phyloP scores from a whole-genome alignment of 2,113 vertebrate species.

The Solea senegalensis region DNA sequence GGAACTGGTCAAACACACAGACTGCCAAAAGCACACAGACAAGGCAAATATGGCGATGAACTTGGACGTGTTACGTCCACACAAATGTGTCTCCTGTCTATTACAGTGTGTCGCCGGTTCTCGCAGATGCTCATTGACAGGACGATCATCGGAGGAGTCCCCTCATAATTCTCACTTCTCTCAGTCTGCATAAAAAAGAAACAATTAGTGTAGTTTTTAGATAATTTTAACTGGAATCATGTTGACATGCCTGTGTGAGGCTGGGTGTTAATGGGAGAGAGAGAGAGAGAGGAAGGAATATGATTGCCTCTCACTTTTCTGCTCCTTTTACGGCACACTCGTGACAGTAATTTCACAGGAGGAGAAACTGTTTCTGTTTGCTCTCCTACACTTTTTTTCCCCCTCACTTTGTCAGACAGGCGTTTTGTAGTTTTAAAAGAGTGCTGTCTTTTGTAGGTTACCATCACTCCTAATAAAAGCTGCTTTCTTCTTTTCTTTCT shows the following conservation, averaged over 20 bases:
- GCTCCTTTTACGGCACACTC: conserved; percentile 25
- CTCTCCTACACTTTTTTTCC: conserved; percentile 27
- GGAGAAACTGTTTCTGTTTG: conserved; percentile 36
- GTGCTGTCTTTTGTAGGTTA: conserved; percentile 41
- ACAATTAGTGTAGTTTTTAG: conserved; percentile 18
- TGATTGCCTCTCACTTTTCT: conserved; percentile 23
- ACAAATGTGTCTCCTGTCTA: conserved; percentile 1
- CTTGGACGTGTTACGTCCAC: conserved; percentile 5
- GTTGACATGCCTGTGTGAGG: conserved; percentile 34
- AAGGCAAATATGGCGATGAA: conserved; percentile 12
- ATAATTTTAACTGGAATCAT: conserved; percentile 33
- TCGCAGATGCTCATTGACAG: conserved; percentile 15
- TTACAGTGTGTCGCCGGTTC: neutral
- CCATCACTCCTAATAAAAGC: conserved; percentile 58
- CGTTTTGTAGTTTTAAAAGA: conserved; percentile 54
- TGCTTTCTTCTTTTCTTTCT: conserved; percentile 33
- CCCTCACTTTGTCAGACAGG: conserved; percentile 36
- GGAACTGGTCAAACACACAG: conserved; percentile 2
- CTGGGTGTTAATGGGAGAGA: conserved; percentile 10
- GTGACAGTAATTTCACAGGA: conserved; percentile 40
- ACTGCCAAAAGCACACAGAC: conserved; percentile 15
- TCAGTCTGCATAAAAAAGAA: conserved; percentile 11
- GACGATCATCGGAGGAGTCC: conserved; percentile 27
- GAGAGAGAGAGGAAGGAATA: conserved; percentile 13
- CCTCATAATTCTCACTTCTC: conserved; percentile 18